Conservation (phyloP, 2,888 invertebrate species). For the Lomographa bimaculata region DNA sequence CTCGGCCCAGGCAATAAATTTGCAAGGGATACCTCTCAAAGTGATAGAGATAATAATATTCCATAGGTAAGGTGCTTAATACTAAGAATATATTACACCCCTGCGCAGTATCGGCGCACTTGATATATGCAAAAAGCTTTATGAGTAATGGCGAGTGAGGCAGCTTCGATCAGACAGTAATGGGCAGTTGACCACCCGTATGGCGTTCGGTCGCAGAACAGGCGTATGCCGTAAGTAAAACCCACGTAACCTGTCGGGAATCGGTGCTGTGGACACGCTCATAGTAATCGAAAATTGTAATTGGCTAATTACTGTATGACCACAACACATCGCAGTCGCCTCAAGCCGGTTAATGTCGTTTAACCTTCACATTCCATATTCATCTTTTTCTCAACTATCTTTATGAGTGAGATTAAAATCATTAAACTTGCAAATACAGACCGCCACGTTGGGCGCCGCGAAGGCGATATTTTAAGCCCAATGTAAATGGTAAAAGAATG, state of each 20-base stretch:
- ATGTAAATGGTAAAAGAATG: slow-evolving; percentile 44
- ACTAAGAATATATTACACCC: slow-evolving; percentile 7
- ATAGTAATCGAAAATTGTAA: slow-evolving; percentile 71
- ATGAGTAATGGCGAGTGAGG: slow-evolving; percentile 42
- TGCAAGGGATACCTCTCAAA: slow-evolving; percentile 2
- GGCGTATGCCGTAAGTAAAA: slow-evolving; percentile 43
- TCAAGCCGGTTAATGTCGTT: slow-evolving; percentile 38
- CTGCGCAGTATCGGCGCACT: slow-evolving; percentile 12
- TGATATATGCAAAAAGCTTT: slow-evolving; percentile 37
- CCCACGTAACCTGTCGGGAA: slow-evolving; percentile 65
- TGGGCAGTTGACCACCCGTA: slow-evolving; percentile 62
- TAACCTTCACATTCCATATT: slow-evolving; percentile 28
- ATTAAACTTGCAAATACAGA: slow-evolving; percentile 21
- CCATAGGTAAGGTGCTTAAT: slow-evolving; percentile 5
- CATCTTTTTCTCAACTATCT: slow-evolving; percentile 13
- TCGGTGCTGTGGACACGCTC: slow-evolving; percentile 53
- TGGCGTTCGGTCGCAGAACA: slow-evolving; percentile 38
- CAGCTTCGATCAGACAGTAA: slow-evolving; percentile 39
- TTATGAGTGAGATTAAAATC: slow-evolving; percentile 17
- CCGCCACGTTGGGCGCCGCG: slow-evolving; percentile 34
- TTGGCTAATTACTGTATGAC: slow-evolving; percentile 60
- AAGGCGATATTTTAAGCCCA: slow-evolving; percentile 40
- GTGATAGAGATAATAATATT: slow-evolving; percentile 4
- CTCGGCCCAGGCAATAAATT: not conserved
- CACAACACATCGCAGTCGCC: slow-evolving; percentile 36